These are phyloP conservation scores for Cosmopolites sordidus DNA, from an alignment of 2,888 invertebrate genomes.

Conservation along the genomic window DNA sequence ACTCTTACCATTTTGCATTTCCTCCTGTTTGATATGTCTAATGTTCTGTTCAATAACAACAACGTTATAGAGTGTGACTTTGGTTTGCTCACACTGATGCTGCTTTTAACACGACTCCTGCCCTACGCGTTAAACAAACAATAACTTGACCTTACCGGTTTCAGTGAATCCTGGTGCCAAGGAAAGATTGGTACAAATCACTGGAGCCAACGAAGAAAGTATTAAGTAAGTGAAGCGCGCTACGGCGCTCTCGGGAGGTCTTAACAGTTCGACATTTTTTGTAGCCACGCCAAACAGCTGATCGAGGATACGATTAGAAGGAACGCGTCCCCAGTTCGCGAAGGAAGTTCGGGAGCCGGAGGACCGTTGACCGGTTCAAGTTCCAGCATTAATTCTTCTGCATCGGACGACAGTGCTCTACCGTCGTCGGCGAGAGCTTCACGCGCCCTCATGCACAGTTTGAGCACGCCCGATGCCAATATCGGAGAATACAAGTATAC, in stretches of 20 bases:
- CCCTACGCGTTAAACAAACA: neutral
- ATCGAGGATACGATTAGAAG: slow-evolving; percentile 94
- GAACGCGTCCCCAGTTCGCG: slow-evolving; percentile 86
- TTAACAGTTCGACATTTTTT: slow-evolving; percentile 31
- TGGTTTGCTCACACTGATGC: slow-evolving; percentile 3
- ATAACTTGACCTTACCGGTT: slow-evolving; percentile 40
- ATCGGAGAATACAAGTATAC: slow-evolving; percentile 87
- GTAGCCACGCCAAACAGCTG: slow-evolving; percentile 83
- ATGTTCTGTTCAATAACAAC: slow-evolving; percentile 7
- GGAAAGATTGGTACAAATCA: slow-evolving; percentile 92
- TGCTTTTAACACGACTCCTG: slow-evolving; percentile 4
- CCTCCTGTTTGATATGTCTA: slow-evolving; percentile 10
- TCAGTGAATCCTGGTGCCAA: slow-evolving; percentile 91
- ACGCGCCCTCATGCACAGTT: slow-evolving; percentile 68
- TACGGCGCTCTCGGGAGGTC: too few species aligned
- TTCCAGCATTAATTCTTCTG: slow-evolving; percentile 74
- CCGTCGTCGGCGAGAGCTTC: slow-evolving; percentile 53
- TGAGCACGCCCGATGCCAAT: slow-evolving; percentile 78
- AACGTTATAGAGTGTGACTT: slow-evolving; percentile 5
- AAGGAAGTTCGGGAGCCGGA: slow-evolving; percentile 47
- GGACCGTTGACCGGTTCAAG: slow-evolving; percentile 65
- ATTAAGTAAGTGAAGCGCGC: slow-evolving; percentile 71
- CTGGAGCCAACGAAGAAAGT: slow-evolving; percentile 89
- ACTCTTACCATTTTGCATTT: slow-evolving; percentile 10
- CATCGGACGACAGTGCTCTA: slow-evolving; percentile 59